Conservation (phyloP, 2,797 vertebrate genomes). For the Chrysocyon brachyurus region DNA sequence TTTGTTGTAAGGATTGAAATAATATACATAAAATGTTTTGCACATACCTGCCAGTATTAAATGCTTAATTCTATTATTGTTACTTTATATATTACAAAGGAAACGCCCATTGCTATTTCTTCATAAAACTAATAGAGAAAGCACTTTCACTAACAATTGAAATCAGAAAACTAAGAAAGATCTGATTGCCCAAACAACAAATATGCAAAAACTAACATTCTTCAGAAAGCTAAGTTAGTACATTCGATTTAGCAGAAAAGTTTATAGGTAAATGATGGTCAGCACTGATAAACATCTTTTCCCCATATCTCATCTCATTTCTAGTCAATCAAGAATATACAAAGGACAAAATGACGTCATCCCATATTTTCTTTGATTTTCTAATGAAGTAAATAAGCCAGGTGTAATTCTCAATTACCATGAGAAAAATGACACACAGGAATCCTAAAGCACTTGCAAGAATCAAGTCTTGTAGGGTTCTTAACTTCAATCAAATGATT, state of each 20-base stretch:
- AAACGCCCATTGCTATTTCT: not conserved
- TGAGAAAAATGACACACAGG: not conserved
- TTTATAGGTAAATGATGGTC: not conserved
- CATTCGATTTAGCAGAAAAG: not conserved
- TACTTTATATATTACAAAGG: not conserved
- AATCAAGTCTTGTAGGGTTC: not conserved
- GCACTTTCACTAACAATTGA: not conserved
- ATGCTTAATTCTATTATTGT: not conserved
- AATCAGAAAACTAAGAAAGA: not conserved
- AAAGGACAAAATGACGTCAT: not conserved
- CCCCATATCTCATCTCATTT: not conserved
- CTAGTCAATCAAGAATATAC: not conserved
- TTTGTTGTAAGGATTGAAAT: not conserved
- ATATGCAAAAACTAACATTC: not conserved
- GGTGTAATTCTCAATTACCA: not conserved
- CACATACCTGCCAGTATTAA: not conserved
- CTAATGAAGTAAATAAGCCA: not conserved
- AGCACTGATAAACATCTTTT: not conserved
- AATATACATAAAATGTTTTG: not conserved
- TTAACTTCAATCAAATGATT: not conserved
- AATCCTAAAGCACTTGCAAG: not conserved
- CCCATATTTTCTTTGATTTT: conserved; percentile 37
- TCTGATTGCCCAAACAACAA: not conserved
- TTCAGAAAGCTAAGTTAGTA: not conserved
- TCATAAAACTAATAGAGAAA: not conserved